Conservation (phyloP, 37 sponge, comb jelly and placozoan species). For the Diacarnus erythraeanus region DNA sequence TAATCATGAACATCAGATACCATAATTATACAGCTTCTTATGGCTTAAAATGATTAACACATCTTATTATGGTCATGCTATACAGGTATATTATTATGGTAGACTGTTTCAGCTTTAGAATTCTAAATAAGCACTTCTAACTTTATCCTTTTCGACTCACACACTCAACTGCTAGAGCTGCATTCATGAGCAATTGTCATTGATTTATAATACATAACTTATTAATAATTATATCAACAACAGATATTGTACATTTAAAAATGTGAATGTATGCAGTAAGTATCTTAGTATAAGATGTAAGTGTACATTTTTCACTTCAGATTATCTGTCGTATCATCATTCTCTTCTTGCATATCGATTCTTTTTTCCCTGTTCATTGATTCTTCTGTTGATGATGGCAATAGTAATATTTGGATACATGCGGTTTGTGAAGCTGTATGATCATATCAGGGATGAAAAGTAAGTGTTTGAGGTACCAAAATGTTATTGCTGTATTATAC, state of each 20-base stretch:
- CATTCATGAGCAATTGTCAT: too few relatives aligned
- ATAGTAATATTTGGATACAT: constrained; percentile 28
- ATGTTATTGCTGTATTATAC: not conserved
- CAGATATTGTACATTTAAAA: not conserved
- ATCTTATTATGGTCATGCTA: too few relatives aligned
- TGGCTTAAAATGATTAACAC: too few relatives aligned
- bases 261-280: not conserved
- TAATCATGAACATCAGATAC: too few relatives aligned
- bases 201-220: not conserved
- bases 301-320: not conserved
- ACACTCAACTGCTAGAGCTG: too few relatives aligned
- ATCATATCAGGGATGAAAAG: constrained; percentile 88
- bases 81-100: too few relatives aligned
- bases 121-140: too few relatives aligned
- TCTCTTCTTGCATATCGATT: constrained; percentile 49
- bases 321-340: not conserved
- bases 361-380: constrained; percentile 55
- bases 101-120: too few relatives aligned
- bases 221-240: not conserved
- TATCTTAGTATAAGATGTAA: not conserved
- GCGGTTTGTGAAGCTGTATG: constrained; percentile 69
- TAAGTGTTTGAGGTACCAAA: constrained; percentile 23
- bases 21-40: too few relatives aligned
- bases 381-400: constrained; percentile 33
- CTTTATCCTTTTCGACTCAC: too few relatives aligned